Base-by-base conservation (phyloP, 2,888 invertebrate genomes). In the Orchesella flavescens region DNA sequence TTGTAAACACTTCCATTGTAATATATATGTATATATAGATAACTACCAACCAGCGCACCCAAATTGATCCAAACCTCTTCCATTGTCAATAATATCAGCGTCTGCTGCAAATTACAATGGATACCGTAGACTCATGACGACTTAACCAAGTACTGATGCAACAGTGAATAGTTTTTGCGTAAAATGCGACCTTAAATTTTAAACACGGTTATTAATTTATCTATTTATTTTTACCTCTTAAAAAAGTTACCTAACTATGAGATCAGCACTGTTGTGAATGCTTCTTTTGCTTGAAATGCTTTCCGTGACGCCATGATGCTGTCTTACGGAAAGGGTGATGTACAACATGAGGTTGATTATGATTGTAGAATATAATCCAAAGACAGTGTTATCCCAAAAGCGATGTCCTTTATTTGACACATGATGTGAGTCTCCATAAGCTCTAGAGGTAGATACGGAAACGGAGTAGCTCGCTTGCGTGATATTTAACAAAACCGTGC, bases 401-500 rank as follows among this genome's bases (percentile, higher is more conserved):
- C 34, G 63, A 65, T 66, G 49, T 55, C 55, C 55, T 17, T 44
- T 44, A 12, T 44, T 66, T 12, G 24, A 53, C 59, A 44, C 69
- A 80, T 55, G 80, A 76, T 84, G 84, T 17, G 80, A 75, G 69
- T 84, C 84, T 43, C 78, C 78, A 79, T 82, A 82, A 82, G 85
- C 85, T 85, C 82, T 82, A 49, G 80, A 76, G 68, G 75, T 74
- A 57, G 87, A 87, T 71, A 79, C 84, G 66, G 89, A 89, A 44
- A 89, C 84, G 76, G 89, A 89, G 85, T 87, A 89, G 81, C 89
- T 88, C 65, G 89, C 89, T 85, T 88, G 89, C 19, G 93, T 93
- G 89, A 93, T 92, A 89, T 93, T 93, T 87, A 94, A 91, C 88
- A 91, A 91, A 89, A 93, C 92, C 86, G 91, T 91, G 71, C 93